Conservation (phyloP, 2,888 invertebrate species). For the Eumerus sabulonum region DNA sequence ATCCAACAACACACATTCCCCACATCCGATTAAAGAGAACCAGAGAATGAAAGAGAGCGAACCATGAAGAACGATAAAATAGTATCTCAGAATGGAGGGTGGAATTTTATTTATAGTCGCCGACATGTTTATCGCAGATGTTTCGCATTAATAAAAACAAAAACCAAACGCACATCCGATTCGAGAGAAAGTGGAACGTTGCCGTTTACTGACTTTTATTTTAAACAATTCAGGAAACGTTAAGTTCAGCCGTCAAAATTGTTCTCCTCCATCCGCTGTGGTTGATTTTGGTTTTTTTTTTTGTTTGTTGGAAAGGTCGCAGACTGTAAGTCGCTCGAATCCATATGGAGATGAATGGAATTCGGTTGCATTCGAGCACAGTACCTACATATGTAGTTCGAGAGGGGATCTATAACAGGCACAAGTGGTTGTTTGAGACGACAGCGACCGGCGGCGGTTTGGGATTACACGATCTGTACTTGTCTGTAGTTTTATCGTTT, state of each 20-base stretch:
- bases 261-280: no score
- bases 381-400: conserved; percentile 17
- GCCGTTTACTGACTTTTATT: no score
- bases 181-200: conserved; percentile 43
- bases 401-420: conserved; percentile 14
- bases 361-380: background rate
- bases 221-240: no score
- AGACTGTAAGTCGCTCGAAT: conserved; percentile 58
- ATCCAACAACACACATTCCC: background rate
- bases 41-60: background rate
- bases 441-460: conserved; percentile 30
- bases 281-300: background rate
- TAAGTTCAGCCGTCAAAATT: conserved; percentile 46
- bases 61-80: no score
- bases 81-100: conserved; percentile 45
- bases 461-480: conserved; percentile 23
- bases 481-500: no score
- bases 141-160: conserved; percentile 29
- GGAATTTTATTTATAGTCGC: conserved; percentile 64
- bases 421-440: conserved; percentile 28
- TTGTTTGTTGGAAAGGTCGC: conserved; percentile 34
- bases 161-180: background rate
- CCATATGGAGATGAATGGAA: conserved; percentile 50
- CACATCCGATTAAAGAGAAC: conserved; percentile 13
- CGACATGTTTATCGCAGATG: conserved; percentile 67